Evolutionary conservation across 2,113 vertebrate genomes (phyloP).

Genomic region (Gracilinanus agilis): DNA sequence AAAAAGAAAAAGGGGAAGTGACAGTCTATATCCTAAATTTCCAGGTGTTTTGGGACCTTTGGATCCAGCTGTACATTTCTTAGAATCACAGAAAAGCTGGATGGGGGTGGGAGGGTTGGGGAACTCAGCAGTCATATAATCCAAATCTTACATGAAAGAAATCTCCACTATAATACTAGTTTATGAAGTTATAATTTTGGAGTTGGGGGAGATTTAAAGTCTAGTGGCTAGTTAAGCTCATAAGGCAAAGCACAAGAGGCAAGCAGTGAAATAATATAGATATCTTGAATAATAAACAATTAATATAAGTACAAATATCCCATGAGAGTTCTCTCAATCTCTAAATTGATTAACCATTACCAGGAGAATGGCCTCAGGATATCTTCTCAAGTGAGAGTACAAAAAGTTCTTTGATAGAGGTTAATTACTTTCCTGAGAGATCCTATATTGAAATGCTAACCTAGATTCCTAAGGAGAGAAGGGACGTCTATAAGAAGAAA

Average conservation of each 20-base stretch:
- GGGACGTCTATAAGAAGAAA: neutral
- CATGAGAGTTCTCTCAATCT: neutral
- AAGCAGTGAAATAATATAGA: too few relatives aligned
- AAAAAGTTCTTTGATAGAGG: neutral
- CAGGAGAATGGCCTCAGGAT: neutral
- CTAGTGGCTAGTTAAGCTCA: neutral
- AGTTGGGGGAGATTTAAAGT: too few relatives aligned
- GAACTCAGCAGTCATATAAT: neutral
- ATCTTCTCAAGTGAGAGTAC: neutral
- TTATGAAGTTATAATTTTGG: too few relatives aligned
- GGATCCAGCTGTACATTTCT: neutral
- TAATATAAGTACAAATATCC: neutral
- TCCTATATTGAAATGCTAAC: neutral
- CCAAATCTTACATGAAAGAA: neutral
- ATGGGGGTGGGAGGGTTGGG: too few relatives aligned
- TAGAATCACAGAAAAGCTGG: neutral
- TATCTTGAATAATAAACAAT: neutral
- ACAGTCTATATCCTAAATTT: too few relatives aligned
- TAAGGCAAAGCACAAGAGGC: too few relatives aligned
- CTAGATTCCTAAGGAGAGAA: neutral
- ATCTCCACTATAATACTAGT: neutral
- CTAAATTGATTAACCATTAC: neutral
- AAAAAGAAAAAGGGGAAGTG: too few relatives aligned
- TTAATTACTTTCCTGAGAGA: neutral
- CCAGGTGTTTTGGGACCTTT: neutral